phyloP scores from a whole-genome alignment of 2,113 vertebrate species.

The Prolemur simus region DNA sequence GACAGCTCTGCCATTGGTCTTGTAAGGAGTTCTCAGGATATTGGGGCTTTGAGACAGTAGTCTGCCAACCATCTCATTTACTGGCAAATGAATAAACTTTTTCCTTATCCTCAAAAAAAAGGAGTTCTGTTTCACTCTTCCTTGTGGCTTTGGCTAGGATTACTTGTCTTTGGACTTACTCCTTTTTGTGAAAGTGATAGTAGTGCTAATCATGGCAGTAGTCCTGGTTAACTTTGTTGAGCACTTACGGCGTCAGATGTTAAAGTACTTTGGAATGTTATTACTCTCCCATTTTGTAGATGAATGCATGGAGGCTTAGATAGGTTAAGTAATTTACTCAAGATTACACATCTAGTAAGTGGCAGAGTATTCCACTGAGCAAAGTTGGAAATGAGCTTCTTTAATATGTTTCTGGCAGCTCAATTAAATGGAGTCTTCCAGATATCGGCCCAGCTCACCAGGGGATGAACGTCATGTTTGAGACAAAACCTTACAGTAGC shows the following conservation, averaged over 20 bases:
- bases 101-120: too few species aligned
- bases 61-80: too few species aligned
- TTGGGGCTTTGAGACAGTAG: too few species aligned
- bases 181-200: not conserved
- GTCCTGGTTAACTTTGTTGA: not conserved
- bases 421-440: not conserved
- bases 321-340: not conserved
- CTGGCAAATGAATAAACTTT: too few species aligned
- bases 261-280: not conserved
- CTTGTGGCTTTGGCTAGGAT: not conserved
- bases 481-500: not conserved
- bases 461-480: not conserved
- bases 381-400: not conserved
- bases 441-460: not conserved
- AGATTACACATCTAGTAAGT: not conserved
- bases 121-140: not conserved
- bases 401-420: not conserved
- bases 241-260: not conserved
- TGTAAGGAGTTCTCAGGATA: too few species aligned
- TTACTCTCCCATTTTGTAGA: not conserved
- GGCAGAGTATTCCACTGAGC: not conserved
- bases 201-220: not conserved
- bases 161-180: not conserved
- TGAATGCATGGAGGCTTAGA: not conserved
- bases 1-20: not conserved